Evolutionary conservation across 2,797 vertebrate species (phyloP).

Genomic region (Amblyraja radiata): DNA sequence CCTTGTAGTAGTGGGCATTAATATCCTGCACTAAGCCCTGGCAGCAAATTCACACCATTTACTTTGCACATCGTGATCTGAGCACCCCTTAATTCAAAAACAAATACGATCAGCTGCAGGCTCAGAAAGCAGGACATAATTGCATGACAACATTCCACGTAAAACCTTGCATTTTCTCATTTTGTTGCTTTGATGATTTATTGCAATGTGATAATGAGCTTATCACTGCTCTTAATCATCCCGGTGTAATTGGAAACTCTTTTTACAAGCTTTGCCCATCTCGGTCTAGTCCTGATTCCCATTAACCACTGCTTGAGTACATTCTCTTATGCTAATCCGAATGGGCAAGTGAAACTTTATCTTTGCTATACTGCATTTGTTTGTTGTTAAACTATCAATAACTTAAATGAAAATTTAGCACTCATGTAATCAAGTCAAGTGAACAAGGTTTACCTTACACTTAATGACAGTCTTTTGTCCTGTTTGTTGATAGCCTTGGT

Average conservation of each 20-base stretch:
- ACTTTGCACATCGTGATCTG: not conserved
- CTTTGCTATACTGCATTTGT: slow-evolving; percentile 9
- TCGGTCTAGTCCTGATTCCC: not conserved
- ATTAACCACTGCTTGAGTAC: slow-evolving; percentile 28
- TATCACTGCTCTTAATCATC: slow-evolving; percentile 8
- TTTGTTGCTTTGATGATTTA: slow-evolving; percentile 23
- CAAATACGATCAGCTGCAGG: slow-evolving; percentile 7
- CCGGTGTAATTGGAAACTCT: slow-evolving; percentile 2
- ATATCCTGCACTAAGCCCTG: too few species aligned
- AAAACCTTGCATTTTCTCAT: not conserved
- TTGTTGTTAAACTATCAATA: slow-evolving; percentile 35
- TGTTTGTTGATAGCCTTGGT: not conserved
- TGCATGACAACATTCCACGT: not conserved
- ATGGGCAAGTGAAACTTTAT: slow-evolving; percentile 1
- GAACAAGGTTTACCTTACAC: slow-evolving; percentile 11
- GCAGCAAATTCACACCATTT: not conserved
- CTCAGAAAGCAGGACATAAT: slow-evolving; percentile 17
- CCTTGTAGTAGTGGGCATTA: not conserved
- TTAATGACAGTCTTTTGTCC: not conserved
- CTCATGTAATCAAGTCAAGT: not conserved
- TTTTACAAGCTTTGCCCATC: slow-evolving; percentile 18
- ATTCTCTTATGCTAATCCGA: slow-evolving; percentile 18
- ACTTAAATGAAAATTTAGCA: slow-evolving; percentile 26
- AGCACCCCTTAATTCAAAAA: not conserved
- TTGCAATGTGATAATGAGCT: slow-evolving; percentile 10